A percentile compares a stretch with the other conserved stretches of the same genome.
Conservation (phyloP, 2,113 vertebrate genomes). For the Geothlypis trichas region DNA sequence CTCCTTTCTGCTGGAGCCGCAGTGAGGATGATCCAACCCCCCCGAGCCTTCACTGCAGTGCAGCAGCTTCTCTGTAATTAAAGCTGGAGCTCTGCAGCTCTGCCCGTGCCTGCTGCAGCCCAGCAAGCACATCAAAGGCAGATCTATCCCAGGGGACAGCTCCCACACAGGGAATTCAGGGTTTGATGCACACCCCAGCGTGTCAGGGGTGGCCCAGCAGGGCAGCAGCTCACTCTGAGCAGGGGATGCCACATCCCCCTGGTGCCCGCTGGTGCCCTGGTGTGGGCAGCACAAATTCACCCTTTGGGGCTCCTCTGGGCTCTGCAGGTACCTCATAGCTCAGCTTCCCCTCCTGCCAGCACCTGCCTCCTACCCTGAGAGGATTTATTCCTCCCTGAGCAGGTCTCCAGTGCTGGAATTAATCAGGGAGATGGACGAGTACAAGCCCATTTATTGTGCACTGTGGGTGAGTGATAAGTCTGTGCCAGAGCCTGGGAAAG, state of each 20-base stretch:
- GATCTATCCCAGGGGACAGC: background rate
- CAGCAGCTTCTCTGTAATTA: background rate
- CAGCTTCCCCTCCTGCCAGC: background rate
- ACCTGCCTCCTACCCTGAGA: background rate
- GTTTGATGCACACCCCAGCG: background rate
- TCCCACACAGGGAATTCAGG: background rate
- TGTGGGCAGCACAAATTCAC: background rate
- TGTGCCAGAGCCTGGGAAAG: background rate
- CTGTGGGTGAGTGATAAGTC: conserved; percentile 6
- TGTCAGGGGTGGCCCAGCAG: background rate
- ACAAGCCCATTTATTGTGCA: background rate
- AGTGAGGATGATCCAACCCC: background rate
- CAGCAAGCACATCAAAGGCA: background rate
- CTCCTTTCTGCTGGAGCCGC: background rate
- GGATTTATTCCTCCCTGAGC: conserved; percentile 24
- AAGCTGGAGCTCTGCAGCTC: background rate
- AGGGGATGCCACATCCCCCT: background rate
- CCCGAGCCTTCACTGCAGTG: background rate
- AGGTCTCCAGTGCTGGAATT: background rate
- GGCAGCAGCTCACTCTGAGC: background rate
- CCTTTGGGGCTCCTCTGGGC: background rate
- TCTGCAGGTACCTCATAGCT: background rate
- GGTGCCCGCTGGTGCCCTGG: fast-evolving
- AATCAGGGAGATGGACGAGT: conserved; percentile 34
- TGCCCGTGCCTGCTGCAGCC: background rate